phyloP scores from a whole-genome alignment of 2,113 vertebrate genomes.

The Rhegmatorhina hoffmannsi region DNA sequence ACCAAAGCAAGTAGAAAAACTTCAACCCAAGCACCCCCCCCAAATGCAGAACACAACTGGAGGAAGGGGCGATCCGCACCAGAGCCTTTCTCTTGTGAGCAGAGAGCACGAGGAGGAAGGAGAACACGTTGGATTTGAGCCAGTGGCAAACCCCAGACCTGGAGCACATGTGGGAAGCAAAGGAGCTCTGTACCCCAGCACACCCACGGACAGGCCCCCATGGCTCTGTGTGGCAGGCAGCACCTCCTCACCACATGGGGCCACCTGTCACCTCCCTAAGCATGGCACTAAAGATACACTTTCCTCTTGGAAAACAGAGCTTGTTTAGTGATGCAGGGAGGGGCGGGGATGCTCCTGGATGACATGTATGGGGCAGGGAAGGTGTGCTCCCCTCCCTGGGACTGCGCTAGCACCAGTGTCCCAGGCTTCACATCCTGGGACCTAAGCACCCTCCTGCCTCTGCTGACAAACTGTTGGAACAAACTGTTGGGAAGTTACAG shows the following conservation, averaged over 20 bases:
- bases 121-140: neutral
- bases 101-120: neutral
- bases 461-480: neutral
- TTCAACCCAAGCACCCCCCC: neutral
- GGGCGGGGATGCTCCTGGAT: neutral
- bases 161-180: neutral
- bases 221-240: neutral
- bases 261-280: neutral
- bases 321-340: neutral
- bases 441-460: neutral
- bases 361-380: neutral
- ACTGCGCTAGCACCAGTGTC: neutral
- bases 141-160: neutral
- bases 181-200: neutral
- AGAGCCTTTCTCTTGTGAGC: neutral
- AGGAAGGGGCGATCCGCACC: neutral
- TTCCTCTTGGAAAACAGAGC: neutral
- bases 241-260: accelerated
- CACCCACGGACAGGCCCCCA: neutral
- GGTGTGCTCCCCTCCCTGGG: neutral
- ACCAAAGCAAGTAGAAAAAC: neutral
- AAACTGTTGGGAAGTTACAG: neutral
- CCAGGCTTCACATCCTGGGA: neutral
- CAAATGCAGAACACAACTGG: neutral
- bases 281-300: neutral